These are phyloP conservation scores for Drosophila obscura DNA, from an alignment of 1,140 invertebrate species.

Conservation along the genomic window DNA sequence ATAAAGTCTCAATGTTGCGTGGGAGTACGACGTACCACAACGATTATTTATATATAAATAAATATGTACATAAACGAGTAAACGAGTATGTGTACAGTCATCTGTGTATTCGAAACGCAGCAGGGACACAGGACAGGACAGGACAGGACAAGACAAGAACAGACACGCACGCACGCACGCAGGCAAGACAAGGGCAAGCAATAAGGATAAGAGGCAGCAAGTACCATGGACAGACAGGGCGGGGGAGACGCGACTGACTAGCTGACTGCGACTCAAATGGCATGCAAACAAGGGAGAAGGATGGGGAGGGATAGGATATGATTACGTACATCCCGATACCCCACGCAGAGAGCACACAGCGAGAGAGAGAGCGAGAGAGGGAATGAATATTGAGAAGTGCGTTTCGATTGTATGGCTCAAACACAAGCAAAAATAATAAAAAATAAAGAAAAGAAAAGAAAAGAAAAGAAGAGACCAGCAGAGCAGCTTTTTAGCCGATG, in stretches of 20 bases:
- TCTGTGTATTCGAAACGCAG: slow-evolving; percentile 44
- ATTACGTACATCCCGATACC: too few relatives aligned
- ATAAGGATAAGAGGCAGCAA: slow-evolving; percentile 9
- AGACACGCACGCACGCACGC: background rate
- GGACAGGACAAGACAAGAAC: slow-evolving; percentile 1
- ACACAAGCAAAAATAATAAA: slow-evolving; percentile 20
- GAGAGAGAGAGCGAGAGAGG: slow-evolving; percentile 4
- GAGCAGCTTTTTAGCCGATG: background rate
- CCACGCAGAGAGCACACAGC: too few relatives aligned
- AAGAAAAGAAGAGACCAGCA: background rate
- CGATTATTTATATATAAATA: slow-evolving; percentile 31
- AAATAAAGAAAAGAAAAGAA: slow-evolving; percentile 9
- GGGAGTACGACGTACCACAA: too few relatives aligned
- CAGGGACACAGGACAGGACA: slow-evolving; percentile 9
- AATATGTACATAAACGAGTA: too few relatives aligned
- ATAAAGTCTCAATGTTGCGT: background rate
- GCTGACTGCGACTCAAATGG: slow-evolving; percentile 66
- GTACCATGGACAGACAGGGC: slow-evolving; percentile 8
- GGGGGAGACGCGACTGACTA: slow-evolving; percentile 21
- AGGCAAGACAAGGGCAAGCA: background rate
- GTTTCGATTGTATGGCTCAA: slow-evolving; percentile 54
- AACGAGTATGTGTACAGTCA: slow-evolving; percentile 5
- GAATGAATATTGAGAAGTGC: slow-evolving; percentile 42
- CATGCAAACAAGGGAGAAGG: slow-evolving; percentile 54
- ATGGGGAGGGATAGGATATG: too few relatives aligned